Base-by-base conservation (phyloP, 2,888 invertebrate species). In the Digitonthophagus gazella region DNA sequence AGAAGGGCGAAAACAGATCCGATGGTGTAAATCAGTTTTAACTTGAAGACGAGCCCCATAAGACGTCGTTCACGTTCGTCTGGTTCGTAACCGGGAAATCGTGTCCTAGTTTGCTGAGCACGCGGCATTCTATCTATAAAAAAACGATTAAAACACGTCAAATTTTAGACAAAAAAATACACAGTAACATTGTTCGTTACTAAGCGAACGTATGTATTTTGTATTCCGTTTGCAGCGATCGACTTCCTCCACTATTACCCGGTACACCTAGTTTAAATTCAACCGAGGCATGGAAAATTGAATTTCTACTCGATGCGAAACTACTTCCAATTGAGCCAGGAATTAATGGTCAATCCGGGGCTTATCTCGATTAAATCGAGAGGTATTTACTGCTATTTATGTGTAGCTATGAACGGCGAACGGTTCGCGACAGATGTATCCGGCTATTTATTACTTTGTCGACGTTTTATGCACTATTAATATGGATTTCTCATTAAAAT, bases 381-480 rank as follows among this genome's bases (percentile, higher is more conserved):
- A 15, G n/a, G 18, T 58, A 18, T 20, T 19, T 18, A 58, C 58
- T n/a, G n/a, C 18, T 3, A 58, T 19, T 58, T 58, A 58, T 8
- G 5, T 14, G 14, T 58, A n/a, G n/a, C n/a, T 44, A 44, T 11
- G 8, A 22, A 22, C 6, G 22, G 22, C 6, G 22, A 22, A 22
- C 22, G 28, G 11, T 8, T 44, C 28, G 28, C 14, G 3, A 58
- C 58, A 58, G 2, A 58, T 16, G 20, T 58, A 15, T 58, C 0
- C 58, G 11, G 16, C 5, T n/a, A 58, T 58, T 19, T 58, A 58
- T 16, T 58, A 19, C 20, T 20, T 58, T 58, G 28, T 44, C 28
- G 22, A 6, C 22, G 28, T 44, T 44, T 44, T 44, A 44, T 44
- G 28, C 28, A 44, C 28, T 44, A 44, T 44, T 44, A 44, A 44